phyloP scores from a whole-genome alignment of 2,113 vertebrate species.

The crab-eating macaque (Macaca fascicularis) region T2T-MFA8v1.1 NC_088386.1:110181501-110182000 shows the following conservation, averaged over 20 bases:
- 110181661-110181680: background rate
- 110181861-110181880: background rate
- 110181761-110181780: background rate
- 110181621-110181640: background rate
- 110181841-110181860: background rate
- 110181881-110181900: background rate
- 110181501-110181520: background rate
- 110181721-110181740: background rate
- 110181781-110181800: background rate
- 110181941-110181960: background rate
- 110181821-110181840: background rate
- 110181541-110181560: background rate
- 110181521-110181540: background rate
- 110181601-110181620: background rate
- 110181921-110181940: background rate
- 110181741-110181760: background rate
- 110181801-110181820: background rate
- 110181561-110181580: background rate
- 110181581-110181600: background rate
- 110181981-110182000: background rate
- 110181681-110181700: background rate
- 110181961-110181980: background rate
- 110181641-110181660: background rate
- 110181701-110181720: background rate
- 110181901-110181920: background rate